These are phyloP conservation scores for Brachystomella parvula DNA, from an alignment of 1,140 invertebrate genomes.

Conservation along the genomic window DNA sequence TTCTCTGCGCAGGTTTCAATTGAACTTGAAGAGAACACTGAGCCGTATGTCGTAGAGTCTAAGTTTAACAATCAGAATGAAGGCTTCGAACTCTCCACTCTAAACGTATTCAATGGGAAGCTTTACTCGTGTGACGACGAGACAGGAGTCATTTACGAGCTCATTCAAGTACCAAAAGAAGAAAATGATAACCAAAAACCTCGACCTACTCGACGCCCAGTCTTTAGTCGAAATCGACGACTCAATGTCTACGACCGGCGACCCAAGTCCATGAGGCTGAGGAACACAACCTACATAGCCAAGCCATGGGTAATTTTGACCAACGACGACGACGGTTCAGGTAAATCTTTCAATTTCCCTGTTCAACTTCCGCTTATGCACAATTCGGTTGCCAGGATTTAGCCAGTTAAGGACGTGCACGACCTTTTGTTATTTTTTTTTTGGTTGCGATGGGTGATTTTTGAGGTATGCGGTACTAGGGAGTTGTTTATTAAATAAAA, in stretches of 20 bases:
- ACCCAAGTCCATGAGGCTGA: constrained; percentile 8
- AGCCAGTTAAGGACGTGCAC: too few species aligned
- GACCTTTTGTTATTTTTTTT: too few species aligned
- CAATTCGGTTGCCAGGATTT: too few species aligned
- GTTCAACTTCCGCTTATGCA: too few species aligned
- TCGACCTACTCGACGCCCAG: too few species aligned
- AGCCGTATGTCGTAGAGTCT: constrained; percentile 55
- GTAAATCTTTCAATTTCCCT: too few species aligned
- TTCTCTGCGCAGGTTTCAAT: constrained; percentile 47
- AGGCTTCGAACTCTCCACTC: constrained; percentile 95
- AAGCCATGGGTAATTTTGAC: neutral
- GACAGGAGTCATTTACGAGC: constrained; percentile 82
- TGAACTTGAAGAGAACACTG: constrained; percentile 54
- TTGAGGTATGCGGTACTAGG: too few species aligned
- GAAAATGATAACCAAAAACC: neutral
- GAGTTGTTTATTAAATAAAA: too few species aligned
- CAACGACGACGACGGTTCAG: neutral
- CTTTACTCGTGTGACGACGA: constrained; percentile 87
- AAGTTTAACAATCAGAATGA: constrained; percentile 69
- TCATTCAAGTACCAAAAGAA: constrained; percentile 21
- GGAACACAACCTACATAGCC: constrained; percentile 37
- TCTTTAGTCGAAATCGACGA: too few species aligned
- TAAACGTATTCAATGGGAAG: constrained; percentile 86
- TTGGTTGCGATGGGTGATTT: too few species aligned
- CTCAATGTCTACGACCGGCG: neutral